Percentiles rank a stretch among this genome's conserved stretches.
phyloP scores from a whole-genome alignment of 2,888 invertebrate species.

The Caenorhabditis sinica region DNA sequence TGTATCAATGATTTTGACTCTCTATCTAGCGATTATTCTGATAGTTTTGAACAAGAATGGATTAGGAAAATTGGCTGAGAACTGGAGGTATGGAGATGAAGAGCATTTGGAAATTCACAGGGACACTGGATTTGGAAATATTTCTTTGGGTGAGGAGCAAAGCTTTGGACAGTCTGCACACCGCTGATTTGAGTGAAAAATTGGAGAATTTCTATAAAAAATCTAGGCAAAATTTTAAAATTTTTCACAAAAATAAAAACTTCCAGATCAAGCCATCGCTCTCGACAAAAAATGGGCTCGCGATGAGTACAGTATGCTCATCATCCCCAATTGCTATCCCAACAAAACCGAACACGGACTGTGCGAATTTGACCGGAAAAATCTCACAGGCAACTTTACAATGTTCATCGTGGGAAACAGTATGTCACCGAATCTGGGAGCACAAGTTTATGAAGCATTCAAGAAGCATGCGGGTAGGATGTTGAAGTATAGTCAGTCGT shows the following conservation, averaged over 20 bases:
- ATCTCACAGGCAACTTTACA: conserved; percentile 55
- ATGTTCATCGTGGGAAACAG: conserved; percentile 68
- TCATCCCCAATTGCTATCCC: conserved; percentile 64
- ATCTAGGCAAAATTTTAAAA: too few species aligned
- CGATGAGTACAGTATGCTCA: conserved; percentile 62
- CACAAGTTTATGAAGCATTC: conserved; percentile 63
- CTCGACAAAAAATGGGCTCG: conserved; percentile 67
- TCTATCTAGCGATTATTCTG: conserved; percentile 42
- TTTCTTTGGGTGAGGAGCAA: conserved; percentile 35
- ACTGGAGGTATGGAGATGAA: conserved; percentile 49
- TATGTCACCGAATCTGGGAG: conserved; percentile 62
- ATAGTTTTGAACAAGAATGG: conserved; percentile 24
- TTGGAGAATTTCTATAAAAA: too few species aligned
- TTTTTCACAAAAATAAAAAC: too few species aligned
- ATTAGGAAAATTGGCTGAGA: conserved; percentile 17
- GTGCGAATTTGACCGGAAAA: conserved; percentile 58
- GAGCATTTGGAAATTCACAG: conserved; percentile 25
- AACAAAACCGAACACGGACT: conserved; percentile 68
- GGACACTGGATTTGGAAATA: conserved; percentile 51
- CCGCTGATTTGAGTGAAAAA: too few species aligned
- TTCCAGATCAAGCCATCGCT: conserved; percentile 62
- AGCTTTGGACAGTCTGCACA: neutral
- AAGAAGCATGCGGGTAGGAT: conserved; percentile 57
- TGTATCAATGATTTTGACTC: conserved; percentile 29
- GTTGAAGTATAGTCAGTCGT: conserved; percentile 64